Base-by-base conservation (phyloP, 2,888 invertebrate species). In the Sphaerophoria taeniata region DNA sequence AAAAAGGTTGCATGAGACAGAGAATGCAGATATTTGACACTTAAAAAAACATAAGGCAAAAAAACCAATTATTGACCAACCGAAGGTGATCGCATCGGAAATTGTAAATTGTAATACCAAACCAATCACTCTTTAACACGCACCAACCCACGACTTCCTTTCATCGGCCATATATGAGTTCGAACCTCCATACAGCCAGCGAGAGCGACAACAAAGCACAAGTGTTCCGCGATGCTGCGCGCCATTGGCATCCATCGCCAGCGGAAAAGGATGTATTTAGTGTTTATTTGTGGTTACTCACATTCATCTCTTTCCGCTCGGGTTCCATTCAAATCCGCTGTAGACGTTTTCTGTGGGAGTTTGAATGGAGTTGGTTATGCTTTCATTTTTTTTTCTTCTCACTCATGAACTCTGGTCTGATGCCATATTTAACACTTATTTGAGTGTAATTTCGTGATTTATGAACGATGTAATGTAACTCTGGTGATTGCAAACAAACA, bases 141-240 rank as follows among this genome's bases (percentile, higher is more conserved):
- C 71, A 75, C 67, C 83, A 65, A 76, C 85, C 85, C 85, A 85
- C 85, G 85, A 85, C 76, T 85, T 85, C 81, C 85, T 85, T 81
- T 58, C 67, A 51, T 55, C 72, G 58, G 31, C 47, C 39, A 69
- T 12, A 45, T 33, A 56, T 9, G 24, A 24, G 24, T 24, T 24
- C 2, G 24, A 24, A 24, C 24, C 24, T 24, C 24, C 24, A 24
- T 24, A 24, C 24, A 24, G 24, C 24, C 2, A 24, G 1, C n/a
- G n/a, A 24, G 24, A 24, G 24, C 24, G 24, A 24, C 43, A 43
- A 43, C 43, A 43, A 43, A 11, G 12, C 39, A 6, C 9, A 4
- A 24, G 4, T 14, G n/a, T 34, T 36, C 12, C 9, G 24, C 36
- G 39, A 63, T 34, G 14, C 43, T 24, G 24, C 61, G 11, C 58